Evolutionary conservation across 2,113 vertebrate species (phyloP).

Genomic region (Protobothrops mucrosquamatus): DNA sequence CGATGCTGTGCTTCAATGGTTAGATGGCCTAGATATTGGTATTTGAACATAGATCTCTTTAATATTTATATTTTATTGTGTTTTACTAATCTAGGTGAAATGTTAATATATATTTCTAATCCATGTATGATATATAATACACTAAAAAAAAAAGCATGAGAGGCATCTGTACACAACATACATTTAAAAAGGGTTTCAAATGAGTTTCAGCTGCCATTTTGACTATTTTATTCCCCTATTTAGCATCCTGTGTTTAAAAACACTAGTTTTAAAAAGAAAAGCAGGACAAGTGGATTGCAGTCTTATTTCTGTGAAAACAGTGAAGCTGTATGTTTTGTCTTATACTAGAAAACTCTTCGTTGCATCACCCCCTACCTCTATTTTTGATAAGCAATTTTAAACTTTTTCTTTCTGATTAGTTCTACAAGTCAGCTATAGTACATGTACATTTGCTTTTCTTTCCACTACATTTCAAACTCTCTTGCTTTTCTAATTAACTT

Average conservation of each 20-base stretch:
- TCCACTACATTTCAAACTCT: neutral
- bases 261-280: neutral
- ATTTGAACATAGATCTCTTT: neutral
- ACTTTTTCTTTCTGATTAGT: neutral
- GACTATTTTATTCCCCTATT: neutral
- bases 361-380: neutral
- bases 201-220: neutral
- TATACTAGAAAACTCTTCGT: neutral
- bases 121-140: neutral
- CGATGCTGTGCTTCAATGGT: no score
- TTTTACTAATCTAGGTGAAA: neutral
- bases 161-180: neutral
- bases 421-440: neutral
- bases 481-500: neutral
- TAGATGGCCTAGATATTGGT: neutral
- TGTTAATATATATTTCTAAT: no score
- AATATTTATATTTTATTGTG: neutral
- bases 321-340: neutral
- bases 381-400: neutral
- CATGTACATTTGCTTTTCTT: neutral
- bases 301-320: neutral
- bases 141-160: neutral
- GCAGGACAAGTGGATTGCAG: neutral
- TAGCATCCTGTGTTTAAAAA: neutral
- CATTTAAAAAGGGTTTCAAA: neutral